Conservation (phyloP, 1,140 invertebrate genomes). For the Octopus bimaculoides region DNA sequence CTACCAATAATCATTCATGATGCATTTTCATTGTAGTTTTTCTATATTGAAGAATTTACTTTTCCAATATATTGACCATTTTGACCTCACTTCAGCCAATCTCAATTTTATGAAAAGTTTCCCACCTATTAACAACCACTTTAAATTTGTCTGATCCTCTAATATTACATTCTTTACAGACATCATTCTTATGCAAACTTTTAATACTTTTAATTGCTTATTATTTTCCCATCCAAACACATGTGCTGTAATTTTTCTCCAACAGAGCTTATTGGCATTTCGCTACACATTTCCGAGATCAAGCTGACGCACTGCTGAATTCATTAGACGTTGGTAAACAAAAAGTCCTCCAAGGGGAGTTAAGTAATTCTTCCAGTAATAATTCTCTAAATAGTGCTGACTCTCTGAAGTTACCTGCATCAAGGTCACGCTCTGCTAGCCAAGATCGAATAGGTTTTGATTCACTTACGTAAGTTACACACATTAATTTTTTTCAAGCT, state of each 20-base stretch:
- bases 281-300: constrained; percentile 83
- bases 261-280: constrained; percentile 83
- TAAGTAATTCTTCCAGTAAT: constrained; percentile 58
- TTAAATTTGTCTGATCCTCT: too few relatives aligned
- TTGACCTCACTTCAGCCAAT: too few relatives aligned
- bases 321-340: constrained; percentile 82
- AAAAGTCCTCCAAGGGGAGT: constrained; percentile 66
- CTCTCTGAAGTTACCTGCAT: constrained; percentile 14
- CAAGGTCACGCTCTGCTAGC: constrained; percentile 42
- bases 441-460: constrained; percentile 38
- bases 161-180: too few relatives aligned
- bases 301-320: constrained; percentile 81
- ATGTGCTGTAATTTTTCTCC: constrained; percentile 12
- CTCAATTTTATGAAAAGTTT: too few relatives aligned
- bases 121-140: too few relatives aligned
- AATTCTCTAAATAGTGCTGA: constrained; percentile 54
- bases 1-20: too few relatives aligned
- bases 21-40: too few relatives aligned
- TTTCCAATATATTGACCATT: too few relatives aligned
- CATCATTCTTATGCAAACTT: too few relatives aligned
- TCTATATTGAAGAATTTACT: too few relatives aligned
- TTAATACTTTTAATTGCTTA: too few relatives aligned
- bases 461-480: constrained; percentile 26
- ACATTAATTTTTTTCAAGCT: neutral
- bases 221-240: too few relatives aligned